Percentiles rank a stretch among this genome's conserved stretches.
These are phyloP conservation scores for Phlogophora meticulosa DNA, from an alignment of 2,888 invertebrate species.

Conservation along the genomic window DNA sequence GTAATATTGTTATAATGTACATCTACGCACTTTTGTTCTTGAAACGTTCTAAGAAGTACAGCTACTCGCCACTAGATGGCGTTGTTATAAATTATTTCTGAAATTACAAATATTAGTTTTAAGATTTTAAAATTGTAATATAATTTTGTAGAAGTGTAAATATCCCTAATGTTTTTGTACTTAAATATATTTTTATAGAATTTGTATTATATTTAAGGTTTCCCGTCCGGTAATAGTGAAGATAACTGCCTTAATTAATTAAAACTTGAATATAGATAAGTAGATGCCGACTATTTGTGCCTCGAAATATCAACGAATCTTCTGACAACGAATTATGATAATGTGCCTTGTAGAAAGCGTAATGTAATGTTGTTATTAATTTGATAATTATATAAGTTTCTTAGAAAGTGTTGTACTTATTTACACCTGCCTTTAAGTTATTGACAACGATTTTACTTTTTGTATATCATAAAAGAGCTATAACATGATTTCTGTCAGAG, in stretches of 20 bases:
- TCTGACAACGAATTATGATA: slow-evolving; percentile 59
- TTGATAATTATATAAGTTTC: slow-evolving; percentile 64
- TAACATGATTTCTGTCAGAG: slow-evolving; percentile 50
- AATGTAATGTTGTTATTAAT: slow-evolving; percentile 64
- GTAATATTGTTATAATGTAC: slow-evolving; percentile 70
- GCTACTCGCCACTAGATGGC: slow-evolving; percentile 65
- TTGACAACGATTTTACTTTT: slow-evolving; percentile 20
- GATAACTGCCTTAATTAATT: slow-evolving; percentile 27
- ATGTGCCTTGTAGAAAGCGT: slow-evolving; percentile 71
- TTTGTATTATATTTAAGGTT: slow-evolving; percentile 57
- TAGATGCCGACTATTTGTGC: slow-evolving; percentile 28
- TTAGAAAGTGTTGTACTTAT: slow-evolving; percentile 36
- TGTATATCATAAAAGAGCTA: slow-evolving; percentile 26
- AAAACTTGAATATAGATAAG: slow-evolving; percentile 1
- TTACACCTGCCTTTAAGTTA: slow-evolving; percentile 2
- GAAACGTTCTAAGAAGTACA: slow-evolving; percentile 33
- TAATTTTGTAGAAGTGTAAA: slow-evolving; percentile 61
- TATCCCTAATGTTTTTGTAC: slow-evolving; percentile 52
- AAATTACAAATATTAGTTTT: slow-evolving; percentile 38
- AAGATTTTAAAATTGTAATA: slow-evolving; percentile 39
- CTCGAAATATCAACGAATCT: slow-evolving; percentile 57
- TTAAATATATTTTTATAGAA: slow-evolving; percentile 51
- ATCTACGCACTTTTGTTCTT: slow-evolving; percentile 20
- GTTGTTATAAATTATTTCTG: slow-evolving; percentile 64
- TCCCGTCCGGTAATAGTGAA: slow-evolving; percentile 38